Conservation (phyloP, 2,113 vertebrate species). For the Ctenodactylus gundi region DNA sequence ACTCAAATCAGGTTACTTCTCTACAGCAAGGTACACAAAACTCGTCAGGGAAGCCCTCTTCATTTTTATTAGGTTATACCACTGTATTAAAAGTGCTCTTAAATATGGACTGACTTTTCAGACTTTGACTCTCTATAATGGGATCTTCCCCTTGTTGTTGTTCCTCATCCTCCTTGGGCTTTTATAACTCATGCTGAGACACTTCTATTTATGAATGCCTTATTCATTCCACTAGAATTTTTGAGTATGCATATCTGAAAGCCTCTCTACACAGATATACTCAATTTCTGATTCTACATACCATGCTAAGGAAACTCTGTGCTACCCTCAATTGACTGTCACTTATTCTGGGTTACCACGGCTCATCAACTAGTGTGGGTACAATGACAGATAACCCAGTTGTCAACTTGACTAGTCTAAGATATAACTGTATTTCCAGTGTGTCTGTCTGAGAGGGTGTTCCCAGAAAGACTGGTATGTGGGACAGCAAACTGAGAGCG, state of each 20-base stretch:
- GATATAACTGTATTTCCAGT: not conserved
- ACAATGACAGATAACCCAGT: not conserved
- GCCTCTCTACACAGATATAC: not conserved
- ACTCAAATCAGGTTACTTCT: not conserved
- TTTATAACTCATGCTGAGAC: not conserved
- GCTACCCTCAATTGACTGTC: not conserved
- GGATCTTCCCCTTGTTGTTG: not conserved
- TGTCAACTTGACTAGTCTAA: not conserved
- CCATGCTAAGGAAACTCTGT: not conserved
- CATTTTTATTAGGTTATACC: not conserved
- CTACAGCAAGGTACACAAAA: not conserved
- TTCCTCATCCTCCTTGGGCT: not conserved
- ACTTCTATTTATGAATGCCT: not conserved
- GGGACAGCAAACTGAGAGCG: not conserved
- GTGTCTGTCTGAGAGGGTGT: not conserved
- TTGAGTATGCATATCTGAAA: not conserved
- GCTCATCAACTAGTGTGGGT: not conserved
- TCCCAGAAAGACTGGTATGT: not conserved
- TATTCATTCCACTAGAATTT: not conserved
- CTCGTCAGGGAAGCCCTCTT: not conserved
- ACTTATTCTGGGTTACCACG: not conserved
- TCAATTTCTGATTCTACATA: not conserved
- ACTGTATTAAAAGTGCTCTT: not conserved
- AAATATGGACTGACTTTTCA: not conserved
- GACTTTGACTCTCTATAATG: not conserved